phyloP scores from a whole-genome alignment of 2,888 invertebrate species.

The Eristalis arbustorum region DNA sequence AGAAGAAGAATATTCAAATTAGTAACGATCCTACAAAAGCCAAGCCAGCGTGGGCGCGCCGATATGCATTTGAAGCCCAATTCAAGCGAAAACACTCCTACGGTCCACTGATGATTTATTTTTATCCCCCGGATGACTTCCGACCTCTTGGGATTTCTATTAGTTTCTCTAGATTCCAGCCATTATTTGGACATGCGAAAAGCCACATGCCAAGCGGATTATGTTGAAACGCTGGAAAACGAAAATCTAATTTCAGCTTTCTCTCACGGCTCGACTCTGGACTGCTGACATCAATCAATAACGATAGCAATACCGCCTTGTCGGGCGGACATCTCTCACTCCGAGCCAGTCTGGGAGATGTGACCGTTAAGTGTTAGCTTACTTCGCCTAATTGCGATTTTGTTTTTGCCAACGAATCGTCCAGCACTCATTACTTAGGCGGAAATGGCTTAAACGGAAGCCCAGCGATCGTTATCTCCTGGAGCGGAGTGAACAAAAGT shows the following conservation, averaged over 20 bases:
- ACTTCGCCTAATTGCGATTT: neutral
- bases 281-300: constrained; percentile 42
- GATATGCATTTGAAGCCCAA: constrained; percentile 16
- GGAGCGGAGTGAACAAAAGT: neutral
- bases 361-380: neutral
- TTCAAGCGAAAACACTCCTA: constrained; percentile 10
- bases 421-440: constrained; percentile 6
- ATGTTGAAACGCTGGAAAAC: constrained; percentile 20
- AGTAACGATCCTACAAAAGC: constrained; percentile 13
- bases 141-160: constrained; percentile 49
- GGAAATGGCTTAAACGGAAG: constrained; percentile 37
- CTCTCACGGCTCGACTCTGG: constrained; percentile 17
- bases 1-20: constrained; percentile 23
- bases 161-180: constrained; percentile 30
- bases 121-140: constrained; percentile 28
- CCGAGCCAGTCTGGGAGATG: too few species aligned
- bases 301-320: constrained; percentile 11
- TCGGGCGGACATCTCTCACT: neutral
- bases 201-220: constrained; percentile 26
- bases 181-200: constrained; percentile 56
- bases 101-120: constrained; percentile 36
- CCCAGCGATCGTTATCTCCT: constrained; percentile 2
- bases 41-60: constrained; percentile 8
- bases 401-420: constrained; percentile 30
- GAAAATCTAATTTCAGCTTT: constrained; percentile 54